Evolutionary conservation across 2,113 vertebrate genomes (phyloP).

Genomic region (Aplodontia rufa): DNA sequence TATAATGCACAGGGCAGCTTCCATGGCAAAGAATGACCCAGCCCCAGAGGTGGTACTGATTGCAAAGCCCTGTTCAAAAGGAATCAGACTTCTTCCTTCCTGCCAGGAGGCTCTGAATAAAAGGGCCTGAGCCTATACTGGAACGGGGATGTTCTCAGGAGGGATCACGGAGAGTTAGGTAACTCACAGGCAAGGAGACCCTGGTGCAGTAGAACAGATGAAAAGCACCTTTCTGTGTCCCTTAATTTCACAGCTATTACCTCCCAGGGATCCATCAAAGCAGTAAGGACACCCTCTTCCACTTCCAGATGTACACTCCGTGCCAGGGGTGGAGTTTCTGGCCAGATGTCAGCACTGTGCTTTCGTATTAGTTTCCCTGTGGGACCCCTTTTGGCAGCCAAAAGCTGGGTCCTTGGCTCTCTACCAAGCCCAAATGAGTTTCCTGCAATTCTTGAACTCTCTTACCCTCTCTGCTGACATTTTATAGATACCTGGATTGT

Average conservation of each 20-base stretch:
- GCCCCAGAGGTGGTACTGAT: background rate
- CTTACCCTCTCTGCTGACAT: background rate
- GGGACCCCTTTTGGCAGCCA: background rate
- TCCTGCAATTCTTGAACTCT: background rate
- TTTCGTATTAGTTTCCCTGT: background rate
- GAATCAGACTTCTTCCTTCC: background rate
- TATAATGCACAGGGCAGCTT: background rate
- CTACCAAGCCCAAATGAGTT: background rate
- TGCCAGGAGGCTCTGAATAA: background rate
- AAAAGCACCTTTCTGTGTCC: background rate
- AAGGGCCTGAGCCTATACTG: background rate
- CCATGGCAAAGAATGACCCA: fast-evolving
- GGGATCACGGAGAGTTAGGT: background rate
- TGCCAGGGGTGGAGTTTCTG: background rate
- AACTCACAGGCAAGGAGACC: background rate
- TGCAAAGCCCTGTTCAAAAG: background rate
- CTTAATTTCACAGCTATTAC: background rate
- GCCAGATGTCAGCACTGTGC: background rate
- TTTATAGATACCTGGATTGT: background rate
- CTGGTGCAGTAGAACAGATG: background rate
- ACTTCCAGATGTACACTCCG: background rate
- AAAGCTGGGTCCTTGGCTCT: background rate
- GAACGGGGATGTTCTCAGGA: background rate
- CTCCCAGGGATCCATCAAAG: background rate
- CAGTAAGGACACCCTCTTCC: background rate